phyloP scores from a whole-genome alignment of 2,888 invertebrate species.

The Euspilapteryx auroguttella region DNA sequence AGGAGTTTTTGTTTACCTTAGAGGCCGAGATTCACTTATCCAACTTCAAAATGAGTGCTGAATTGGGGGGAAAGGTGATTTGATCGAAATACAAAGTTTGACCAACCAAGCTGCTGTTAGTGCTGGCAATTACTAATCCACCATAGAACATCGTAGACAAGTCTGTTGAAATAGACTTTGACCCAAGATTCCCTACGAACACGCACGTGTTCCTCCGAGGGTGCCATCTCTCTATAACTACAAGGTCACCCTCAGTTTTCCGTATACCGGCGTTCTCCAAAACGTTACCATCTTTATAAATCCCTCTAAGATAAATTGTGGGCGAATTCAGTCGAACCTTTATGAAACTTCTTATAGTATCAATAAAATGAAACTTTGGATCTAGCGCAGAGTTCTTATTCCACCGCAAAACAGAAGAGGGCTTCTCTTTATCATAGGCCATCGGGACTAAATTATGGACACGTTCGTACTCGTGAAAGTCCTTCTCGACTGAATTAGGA shows the following conservation, averaged over 20 bases:
- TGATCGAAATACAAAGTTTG: conserved; percentile 39
- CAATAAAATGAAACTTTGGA: conserved; percentile 50
- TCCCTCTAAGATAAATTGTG: conserved; percentile 72
- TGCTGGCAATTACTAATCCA: conserved; percentile 55
- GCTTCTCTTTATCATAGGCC: conserved; percentile 56
- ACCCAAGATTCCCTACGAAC: conserved; percentile 73
- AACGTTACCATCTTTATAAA: conserved; percentile 65
- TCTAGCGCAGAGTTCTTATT: conserved; percentile 56
- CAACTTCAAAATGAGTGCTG: conserved; percentile 40
- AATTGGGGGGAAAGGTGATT: conserved; percentile 40
- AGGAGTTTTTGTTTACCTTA: too few relatives aligned
- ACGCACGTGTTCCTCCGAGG: conserved; percentile 78
- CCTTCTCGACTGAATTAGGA: conserved; percentile 50
- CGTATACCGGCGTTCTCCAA: conserved; percentile 70
- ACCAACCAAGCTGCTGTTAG: conserved; percentile 33
- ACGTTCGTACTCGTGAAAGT: conserved; percentile 62
- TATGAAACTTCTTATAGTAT: conserved; percentile 62
- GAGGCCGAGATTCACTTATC: conserved; percentile 46
- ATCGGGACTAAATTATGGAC: conserved; percentile 72
- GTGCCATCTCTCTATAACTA: conserved; percentile 76
- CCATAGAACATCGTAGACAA: conserved; percentile 77
- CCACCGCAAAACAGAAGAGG: conserved; percentile 63
- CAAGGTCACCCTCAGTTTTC: conserved; percentile 64
- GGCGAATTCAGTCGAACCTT: conserved; percentile 65
- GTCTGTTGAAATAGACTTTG: conserved; percentile 63